These are phyloP conservation scores for Thera obeliscata DNA, from an alignment of 2,888 invertebrate species.

Conservation along the genomic window DNA sequence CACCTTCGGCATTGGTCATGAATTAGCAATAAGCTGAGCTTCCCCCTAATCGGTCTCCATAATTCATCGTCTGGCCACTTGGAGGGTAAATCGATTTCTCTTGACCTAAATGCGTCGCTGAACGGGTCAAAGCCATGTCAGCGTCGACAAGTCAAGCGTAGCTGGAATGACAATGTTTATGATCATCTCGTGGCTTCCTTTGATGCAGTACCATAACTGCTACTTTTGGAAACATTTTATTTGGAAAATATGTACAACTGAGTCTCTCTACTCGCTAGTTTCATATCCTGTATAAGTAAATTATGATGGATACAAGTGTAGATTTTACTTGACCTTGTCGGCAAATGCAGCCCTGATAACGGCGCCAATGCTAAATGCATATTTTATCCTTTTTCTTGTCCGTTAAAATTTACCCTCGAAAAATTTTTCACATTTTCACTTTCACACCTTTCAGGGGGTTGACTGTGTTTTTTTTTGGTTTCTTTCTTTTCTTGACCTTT, in stretches of 20 bases:
- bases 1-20: conserved; percentile 9
- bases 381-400: not conserved
- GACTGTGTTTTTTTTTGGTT: not conserved
- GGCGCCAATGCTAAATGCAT: too few species aligned
- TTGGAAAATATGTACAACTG: too few species aligned
- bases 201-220: not conserved
- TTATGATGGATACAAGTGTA: too few species aligned
- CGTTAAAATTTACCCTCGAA: not conserved
- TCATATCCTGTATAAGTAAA: too few species aligned
- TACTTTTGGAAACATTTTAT: not conserved
- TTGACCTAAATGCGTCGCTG: conserved; percentile 68
- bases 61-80: conserved; percentile 35
- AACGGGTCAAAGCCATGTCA: conserved; percentile 74
- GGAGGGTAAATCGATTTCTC: conserved; percentile 71
- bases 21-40: conserved; percentile 16
- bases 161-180: conserved; percentile 52
- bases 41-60: conserved; percentile 25
- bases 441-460: too few species aligned
- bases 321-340: too few species aligned
- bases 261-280: too few species aligned
- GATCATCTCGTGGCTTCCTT: conserved; percentile 12
- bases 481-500: too few species aligned
- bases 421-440: not conserved
- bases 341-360: too few species aligned
- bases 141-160: conserved; percentile 41